Conservation (phyloP, 2,888 invertebrate species). For the Drosophila recens region DNA sequence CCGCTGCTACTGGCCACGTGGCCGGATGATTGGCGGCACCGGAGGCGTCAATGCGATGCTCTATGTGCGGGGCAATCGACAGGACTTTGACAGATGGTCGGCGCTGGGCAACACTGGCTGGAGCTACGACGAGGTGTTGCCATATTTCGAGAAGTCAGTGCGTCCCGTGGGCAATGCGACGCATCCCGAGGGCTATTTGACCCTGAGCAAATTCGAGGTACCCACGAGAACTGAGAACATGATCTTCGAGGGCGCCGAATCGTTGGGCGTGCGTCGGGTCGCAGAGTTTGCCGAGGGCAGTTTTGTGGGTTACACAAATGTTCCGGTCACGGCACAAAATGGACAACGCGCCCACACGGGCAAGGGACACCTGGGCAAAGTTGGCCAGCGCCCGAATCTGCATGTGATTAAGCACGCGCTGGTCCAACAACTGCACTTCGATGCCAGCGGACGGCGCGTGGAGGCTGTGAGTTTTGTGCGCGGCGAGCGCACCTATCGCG, state of each 20-base stretch:
- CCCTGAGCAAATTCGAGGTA: constrained; percentile 84
- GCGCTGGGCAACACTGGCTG: constrained; percentile 88
- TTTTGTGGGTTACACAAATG: constrained; percentile 86
- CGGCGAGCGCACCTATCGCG: constrained; percentile 81
- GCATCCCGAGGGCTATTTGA: constrained; percentile 83
- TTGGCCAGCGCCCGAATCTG: constrained; percentile 86
- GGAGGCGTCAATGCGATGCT: constrained; percentile 89
- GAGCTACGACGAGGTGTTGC: constrained; percentile 91
- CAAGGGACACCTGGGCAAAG: constrained; percentile 88
- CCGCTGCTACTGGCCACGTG: constrained; percentile 87
- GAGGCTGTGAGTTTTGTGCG: constrained; percentile 86
- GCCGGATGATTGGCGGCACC: constrained; percentile 89
- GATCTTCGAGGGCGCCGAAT: constrained; percentile 85
- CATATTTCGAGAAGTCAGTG: constrained; percentile 92
- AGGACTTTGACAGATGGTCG: constrained; percentile 89
- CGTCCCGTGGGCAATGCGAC: constrained; percentile 61
- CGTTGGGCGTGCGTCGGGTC: constrained; percentile 85
- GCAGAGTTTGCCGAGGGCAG: constrained; percentile 83
- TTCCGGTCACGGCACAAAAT: constrained; percentile 86
- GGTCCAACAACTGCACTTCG: constrained; percentile 87
- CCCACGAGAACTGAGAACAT: constrained; percentile 49
- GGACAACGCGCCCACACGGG: constrained; percentile 91
- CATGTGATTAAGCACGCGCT: constrained; percentile 87
- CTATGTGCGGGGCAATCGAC: constrained; percentile 88
- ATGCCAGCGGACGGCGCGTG: constrained; percentile 84